phyloP scores from a whole-genome alignment of 2,797 vertebrate species.

The Myotis pilosus region DNA sequence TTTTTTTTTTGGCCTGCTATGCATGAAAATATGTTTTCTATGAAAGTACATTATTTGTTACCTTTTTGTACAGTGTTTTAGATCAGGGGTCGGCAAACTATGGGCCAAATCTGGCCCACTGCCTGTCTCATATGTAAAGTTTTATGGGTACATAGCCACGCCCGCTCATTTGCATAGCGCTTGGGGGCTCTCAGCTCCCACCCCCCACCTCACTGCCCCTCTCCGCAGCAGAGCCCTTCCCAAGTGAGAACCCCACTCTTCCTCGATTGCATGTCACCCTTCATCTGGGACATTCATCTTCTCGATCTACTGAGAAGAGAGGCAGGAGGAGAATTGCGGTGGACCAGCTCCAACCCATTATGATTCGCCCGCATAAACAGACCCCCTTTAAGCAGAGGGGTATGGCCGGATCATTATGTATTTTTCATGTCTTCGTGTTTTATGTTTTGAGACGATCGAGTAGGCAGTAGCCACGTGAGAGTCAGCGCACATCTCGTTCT shows the following conservation, averaged over 20 bases:
- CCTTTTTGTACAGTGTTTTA: too few relatives aligned
- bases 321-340: not conserved
- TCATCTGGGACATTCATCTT: not conserved
- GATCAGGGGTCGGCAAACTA: too few relatives aligned
- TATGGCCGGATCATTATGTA: not conserved
- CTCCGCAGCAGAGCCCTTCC: not conserved
- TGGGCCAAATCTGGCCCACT: too few relatives aligned
- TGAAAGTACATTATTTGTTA: too few relatives aligned
- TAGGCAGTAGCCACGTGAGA: not conserved
- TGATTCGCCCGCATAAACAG: not conserved
- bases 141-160: too few relatives aligned
- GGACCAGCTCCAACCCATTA: not conserved
- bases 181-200: too few relatives aligned
- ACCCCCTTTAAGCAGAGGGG: too few relatives aligned
- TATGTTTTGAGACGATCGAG: not conserved
- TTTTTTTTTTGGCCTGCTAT: too few relatives aligned
- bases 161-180: too few relatives aligned
- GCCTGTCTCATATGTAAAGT: too few relatives aligned
- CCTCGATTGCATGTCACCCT: not conserved
- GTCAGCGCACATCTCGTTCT: not conserved
- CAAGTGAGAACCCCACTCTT: not conserved
- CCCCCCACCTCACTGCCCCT: not conserved
- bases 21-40: too few relatives aligned
- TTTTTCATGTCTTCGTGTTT: not conserved
- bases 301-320: not conserved